Conservation (phyloP, 2,797 vertebrate genomes). For the Cryptoprocta ferox region DNA sequence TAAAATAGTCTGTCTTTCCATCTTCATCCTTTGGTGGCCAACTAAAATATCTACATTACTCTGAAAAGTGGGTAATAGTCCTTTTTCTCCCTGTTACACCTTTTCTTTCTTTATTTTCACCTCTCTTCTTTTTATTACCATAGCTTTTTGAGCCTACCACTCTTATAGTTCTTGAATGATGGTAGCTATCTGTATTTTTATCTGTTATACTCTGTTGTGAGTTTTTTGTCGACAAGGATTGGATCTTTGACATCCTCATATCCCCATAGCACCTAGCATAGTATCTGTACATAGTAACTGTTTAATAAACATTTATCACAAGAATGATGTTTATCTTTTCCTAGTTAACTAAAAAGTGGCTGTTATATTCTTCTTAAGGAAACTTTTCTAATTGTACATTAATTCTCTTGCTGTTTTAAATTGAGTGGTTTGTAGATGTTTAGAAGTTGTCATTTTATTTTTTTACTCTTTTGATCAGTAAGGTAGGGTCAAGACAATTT, state of each 20-base stretch:
- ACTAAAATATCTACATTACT: conserved; percentile 11
- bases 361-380: not conserved
- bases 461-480: not conserved
- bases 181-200: not conserved
- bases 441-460: conserved; percentile 24
- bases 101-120: not conserved
- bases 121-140: not conserved
- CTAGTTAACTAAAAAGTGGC: not conserved
- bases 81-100: not conserved
- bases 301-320: not conserved
- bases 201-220: not conserved
- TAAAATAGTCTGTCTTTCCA: not conserved
- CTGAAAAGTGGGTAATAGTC: not conserved
- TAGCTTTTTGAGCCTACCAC: not conserved
- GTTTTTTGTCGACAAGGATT: conserved; percentile 29
- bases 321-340: conserved; percentile 7
- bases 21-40: not conserved
- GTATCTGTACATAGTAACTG: not conserved
- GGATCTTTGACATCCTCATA: not conserved
- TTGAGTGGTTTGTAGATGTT: not conserved
- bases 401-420: conserved; percentile 2
- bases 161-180: not conserved
- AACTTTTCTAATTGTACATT: not conserved
- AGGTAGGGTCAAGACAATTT: not conserved
- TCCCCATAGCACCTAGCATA: not conserved